Percentiles rank a stretch among this genome's conserved stretches.
These are phyloP conservation scores for Rhineura floridana DNA, from an alignment of 2,113 vertebrate genomes.

Conservation along the genomic window DNA sequence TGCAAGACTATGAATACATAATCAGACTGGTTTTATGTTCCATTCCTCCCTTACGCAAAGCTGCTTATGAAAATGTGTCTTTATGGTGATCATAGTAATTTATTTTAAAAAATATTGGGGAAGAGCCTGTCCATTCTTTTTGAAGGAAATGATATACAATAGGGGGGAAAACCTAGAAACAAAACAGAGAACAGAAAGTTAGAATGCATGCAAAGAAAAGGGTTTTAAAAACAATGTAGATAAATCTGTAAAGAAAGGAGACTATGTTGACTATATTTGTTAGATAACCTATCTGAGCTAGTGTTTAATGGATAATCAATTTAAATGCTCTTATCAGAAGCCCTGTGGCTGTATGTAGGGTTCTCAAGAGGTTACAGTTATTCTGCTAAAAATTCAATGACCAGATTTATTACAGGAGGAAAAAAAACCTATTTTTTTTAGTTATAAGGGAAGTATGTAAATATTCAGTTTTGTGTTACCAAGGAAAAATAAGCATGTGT, in stretches of 20 bases:
- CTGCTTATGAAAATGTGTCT: background rate
- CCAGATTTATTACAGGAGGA: constrained; percentile 39
- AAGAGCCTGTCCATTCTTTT: background rate
- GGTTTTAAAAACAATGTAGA: constrained; percentile 35
- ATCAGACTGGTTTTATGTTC: background rate
- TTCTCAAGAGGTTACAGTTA: constrained; percentile 56
- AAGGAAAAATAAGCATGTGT: background rate
- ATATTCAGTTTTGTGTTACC: constrained; percentile 1
- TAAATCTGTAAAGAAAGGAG: constrained; percentile 61
- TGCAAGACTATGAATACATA: background rate
- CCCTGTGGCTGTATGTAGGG: constrained; percentile 49
- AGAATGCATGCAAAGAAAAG: constrained; percentile 8
- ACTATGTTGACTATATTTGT: constrained; percentile 59
- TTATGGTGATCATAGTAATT: background rate
- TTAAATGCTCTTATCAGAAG: constrained; percentile 67
- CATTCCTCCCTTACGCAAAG: background rate
- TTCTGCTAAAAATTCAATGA: constrained; percentile 47
- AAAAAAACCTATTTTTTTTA: constrained; percentile 30
- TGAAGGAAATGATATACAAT: too few species aligned
- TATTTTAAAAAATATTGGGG: background rate
- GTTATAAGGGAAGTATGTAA: constrained; percentile 9
- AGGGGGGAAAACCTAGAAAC: background rate
- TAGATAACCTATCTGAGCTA: constrained; percentile 66
- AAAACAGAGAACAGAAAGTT: constrained; percentile 25
- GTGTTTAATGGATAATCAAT: constrained; percentile 67